phyloP scores from a whole-genome alignment of 2,113 vertebrate species.

The Scomber colias region DNA sequence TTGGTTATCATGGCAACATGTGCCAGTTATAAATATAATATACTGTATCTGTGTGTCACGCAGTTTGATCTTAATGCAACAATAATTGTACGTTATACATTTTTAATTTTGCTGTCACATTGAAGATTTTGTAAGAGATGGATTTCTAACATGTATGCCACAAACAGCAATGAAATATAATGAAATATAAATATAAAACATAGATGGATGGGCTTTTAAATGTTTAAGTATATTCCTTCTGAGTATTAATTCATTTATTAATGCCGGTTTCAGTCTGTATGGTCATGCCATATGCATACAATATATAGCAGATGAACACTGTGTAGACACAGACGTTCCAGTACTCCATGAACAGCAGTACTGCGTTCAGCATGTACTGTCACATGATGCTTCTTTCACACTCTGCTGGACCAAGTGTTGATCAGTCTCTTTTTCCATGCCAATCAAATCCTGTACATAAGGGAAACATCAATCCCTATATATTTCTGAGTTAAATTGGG shows the following conservation, averaged over 20 bases:
- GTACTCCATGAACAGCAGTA: background rate
- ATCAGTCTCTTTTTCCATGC: slow-evolving; percentile 12
- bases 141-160: too few species aligned
- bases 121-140: background rate
- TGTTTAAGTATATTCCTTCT: too few species aligned
- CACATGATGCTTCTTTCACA: background rate
- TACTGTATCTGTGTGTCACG: too few species aligned
- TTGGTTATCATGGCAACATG: background rate
- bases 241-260: background rate
- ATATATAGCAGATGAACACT: background rate
- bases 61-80: too few species aligned
- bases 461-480: background rate
- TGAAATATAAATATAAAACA: too few species aligned
- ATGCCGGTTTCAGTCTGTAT: background rate
- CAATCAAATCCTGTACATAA: slow-evolving; percentile 4
- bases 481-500: background rate
- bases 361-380: slow-evolving; percentile 11
- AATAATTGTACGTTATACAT: too few species aligned
- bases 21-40: too few species aligned
- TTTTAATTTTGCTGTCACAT: background rate
- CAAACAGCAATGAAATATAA: too few species aligned
- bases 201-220: too few species aligned
- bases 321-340: background rate
- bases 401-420: slow-evolving; percentile 4
- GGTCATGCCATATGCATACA: background rate